phyloP scores from a whole-genome alignment of 2,113 vertebrate species.

The Otocyon megalotis region DNA sequence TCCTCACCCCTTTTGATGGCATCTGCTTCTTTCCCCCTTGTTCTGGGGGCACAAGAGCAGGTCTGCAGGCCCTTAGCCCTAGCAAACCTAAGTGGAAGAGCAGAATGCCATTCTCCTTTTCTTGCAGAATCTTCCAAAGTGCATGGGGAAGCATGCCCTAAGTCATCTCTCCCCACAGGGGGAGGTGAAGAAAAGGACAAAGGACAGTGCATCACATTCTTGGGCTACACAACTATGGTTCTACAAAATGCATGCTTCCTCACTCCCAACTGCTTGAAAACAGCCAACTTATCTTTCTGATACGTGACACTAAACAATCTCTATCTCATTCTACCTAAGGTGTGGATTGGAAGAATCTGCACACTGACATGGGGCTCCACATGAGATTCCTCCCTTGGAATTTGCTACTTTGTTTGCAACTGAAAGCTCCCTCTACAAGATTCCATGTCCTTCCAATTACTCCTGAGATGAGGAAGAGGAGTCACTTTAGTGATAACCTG shows the following conservation, averaged over 20 bases:
- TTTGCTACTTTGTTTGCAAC: neutral
- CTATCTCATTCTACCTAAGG: neutral
- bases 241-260: neutral
- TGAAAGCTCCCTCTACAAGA: neutral
- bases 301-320: neutral
- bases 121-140: neutral
- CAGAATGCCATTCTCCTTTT: neutral
- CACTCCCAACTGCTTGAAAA: neutral
- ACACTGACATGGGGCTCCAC: neutral
- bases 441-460: neutral
- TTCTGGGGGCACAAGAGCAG: neutral
- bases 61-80: neutral
- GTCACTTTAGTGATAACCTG: neutral
- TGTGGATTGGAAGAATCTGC: neutral
- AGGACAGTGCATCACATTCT: neutral
- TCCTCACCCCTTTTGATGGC: neutral
- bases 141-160: rapidly evolving
- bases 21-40: neutral
- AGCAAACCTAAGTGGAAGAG: neutral
- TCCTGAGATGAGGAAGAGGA: neutral
- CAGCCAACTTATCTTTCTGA: neutral
- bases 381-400: neutral
- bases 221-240: neutral
- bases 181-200: neutral
- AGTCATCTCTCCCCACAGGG: neutral